A percentile compares a stretch with the other conserved stretches of the same genome.
Conservation (phyloP, 2,888 invertebrate genomes). For the Drosophila sordidula region DNA sequence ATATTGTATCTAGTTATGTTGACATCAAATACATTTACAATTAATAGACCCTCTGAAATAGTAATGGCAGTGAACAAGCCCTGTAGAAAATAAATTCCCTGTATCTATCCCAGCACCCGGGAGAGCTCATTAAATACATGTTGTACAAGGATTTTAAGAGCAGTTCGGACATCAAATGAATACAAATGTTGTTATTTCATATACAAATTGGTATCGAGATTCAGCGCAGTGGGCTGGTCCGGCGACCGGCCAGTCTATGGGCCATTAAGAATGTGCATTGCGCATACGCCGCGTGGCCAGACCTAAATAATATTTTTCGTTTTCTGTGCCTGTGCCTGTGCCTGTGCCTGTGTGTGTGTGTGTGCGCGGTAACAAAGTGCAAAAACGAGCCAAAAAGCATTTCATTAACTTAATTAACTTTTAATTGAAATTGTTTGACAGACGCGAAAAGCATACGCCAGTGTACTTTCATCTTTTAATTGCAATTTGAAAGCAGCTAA, state of each 20-base stretch:
- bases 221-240: not conserved
- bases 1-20: not conserved
- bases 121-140: slow-evolving; percentile 2
- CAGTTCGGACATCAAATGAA: slow-evolving; percentile 13
- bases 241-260: too few species aligned
- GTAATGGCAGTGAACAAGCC: not conserved
- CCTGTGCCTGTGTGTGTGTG: not conserved
- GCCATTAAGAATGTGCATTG: slow-evolving; percentile 33
- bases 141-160: slow-evolving; percentile 14
- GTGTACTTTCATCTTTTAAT: slow-evolving; percentile 60
- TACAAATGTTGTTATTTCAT: slow-evolving; percentile 36
- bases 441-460: slow-evolving; percentile 40
- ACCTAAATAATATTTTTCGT: slow-evolving; percentile 4
- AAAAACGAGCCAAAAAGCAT: slow-evolving; percentile 48
- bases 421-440: slow-evolving; percentile 74
- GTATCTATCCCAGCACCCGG: too few species aligned
- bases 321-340: not conserved
- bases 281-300: slow-evolving; percentile 47
- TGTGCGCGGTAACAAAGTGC: slow-evolving; percentile 41
- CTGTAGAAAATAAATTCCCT: too few species aligned
- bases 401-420: slow-evolving; percentile 80
- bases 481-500: slow-evolving; percentile 48
- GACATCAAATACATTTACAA: too few species aligned
- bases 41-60: too few species aligned
- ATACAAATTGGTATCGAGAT: slow-evolving; percentile 13